These are phyloP conservation scores for Camponotus fellah DNA, from an alignment of 2,888 invertebrate genomes.

Conservation along the genomic window DNA sequence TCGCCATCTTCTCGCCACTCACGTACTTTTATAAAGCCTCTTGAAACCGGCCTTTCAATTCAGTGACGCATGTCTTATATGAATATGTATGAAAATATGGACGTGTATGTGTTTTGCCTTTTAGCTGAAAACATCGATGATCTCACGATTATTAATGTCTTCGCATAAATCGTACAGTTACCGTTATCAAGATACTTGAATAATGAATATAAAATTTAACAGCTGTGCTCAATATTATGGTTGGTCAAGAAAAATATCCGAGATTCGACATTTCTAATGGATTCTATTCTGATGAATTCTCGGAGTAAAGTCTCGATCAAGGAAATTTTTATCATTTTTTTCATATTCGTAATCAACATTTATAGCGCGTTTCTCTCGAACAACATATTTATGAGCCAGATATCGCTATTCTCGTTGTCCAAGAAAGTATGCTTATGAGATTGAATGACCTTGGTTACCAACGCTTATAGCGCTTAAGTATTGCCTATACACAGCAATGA, in stretches of 20 bases:
- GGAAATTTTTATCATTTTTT: neutral
- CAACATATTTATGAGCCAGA: neutral
- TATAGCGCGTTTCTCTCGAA: neutral
- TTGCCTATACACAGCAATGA: neutral
- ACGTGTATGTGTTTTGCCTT: neutral
- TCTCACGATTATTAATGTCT: slow-evolving; percentile 43
- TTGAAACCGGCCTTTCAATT: slow-evolving; percentile 8
- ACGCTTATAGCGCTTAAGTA: neutral
- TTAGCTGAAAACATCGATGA: slow-evolving; percentile 30
- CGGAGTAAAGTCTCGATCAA: neutral
- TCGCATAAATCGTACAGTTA: slow-evolving; percentile 10
- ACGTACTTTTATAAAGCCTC: neutral
- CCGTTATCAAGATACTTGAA: slow-evolving; percentile 21
- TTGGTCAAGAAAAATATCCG: slow-evolving; percentile 29
- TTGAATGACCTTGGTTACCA: slow-evolving; percentile 21
- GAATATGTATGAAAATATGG: slow-evolving; percentile 35
- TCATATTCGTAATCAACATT: neutral
- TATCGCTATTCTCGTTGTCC: slow-evolving; percentile 4
- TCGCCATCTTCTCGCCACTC: neutral
- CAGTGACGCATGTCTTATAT: neutral
- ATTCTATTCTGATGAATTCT: neutral
- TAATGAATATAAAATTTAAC: slow-evolving; percentile 27
- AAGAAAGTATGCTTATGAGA: slow-evolving; percentile 16
- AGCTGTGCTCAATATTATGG: slow-evolving; percentile 21
- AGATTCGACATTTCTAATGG: neutral